Percentiles rank a stretch among this genome's conserved stretches.
Conservation (phyloP, 2,888 invertebrate species). For the Drosophila anceps region DNA sequence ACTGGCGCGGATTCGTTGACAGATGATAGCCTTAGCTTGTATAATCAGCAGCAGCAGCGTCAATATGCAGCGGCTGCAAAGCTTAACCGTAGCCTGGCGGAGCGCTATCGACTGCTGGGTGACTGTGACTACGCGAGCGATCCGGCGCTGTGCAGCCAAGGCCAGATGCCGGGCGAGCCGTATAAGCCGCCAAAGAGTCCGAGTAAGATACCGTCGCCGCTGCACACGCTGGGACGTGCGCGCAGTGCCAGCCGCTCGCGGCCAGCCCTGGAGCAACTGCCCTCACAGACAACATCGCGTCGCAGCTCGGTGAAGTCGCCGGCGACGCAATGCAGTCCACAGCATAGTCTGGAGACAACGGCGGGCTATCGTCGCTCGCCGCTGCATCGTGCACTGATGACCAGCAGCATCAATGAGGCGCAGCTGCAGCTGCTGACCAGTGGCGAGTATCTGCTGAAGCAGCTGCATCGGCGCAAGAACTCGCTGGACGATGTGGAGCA, state of each 20-base stretch:
- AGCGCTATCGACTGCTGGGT: slow-evolving; percentile 82
- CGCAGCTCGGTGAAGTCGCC: slow-evolving; percentile 84
- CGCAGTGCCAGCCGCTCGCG: slow-evolving; percentile 85
- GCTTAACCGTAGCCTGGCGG: slow-evolving; percentile 77
- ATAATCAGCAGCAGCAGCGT: slow-evolving; percentile 65
- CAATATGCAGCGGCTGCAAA: slow-evolving; percentile 71
- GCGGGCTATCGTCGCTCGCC: slow-evolving; percentile 70
- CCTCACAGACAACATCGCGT: slow-evolving; percentile 81
- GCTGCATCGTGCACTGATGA: slow-evolving; percentile 81
- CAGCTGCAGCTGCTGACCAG: slow-evolving; percentile 82
- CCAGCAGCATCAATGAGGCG: slow-evolving; percentile 85
- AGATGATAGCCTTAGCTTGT: slow-evolving; percentile 81
- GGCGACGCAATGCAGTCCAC: slow-evolving; percentile 83
- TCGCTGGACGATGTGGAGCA: slow-evolving; percentile 82
- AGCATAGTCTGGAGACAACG: slow-evolving; percentile 77
- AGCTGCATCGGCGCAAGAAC: slow-evolving; percentile 84
- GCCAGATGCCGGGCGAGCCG: slow-evolving; percentile 49
- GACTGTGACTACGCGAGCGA: slow-evolving; percentile 85
- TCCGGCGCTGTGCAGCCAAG: slow-evolving; percentile 78
- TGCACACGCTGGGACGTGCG: slow-evolving; percentile 88
- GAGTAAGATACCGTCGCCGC: slow-evolving; percentile 92
- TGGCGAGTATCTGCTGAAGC: slow-evolving; percentile 82
- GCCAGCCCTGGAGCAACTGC: slow-evolving; percentile 71
- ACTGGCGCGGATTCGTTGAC: slow-evolving; percentile 78
- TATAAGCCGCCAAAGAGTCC: slow-evolving; percentile 86